These are phyloP conservation scores for Hypomecis atomaria DNA, from an alignment of 2,888 invertebrate genomes.

Conservation along the genomic window DNA sequence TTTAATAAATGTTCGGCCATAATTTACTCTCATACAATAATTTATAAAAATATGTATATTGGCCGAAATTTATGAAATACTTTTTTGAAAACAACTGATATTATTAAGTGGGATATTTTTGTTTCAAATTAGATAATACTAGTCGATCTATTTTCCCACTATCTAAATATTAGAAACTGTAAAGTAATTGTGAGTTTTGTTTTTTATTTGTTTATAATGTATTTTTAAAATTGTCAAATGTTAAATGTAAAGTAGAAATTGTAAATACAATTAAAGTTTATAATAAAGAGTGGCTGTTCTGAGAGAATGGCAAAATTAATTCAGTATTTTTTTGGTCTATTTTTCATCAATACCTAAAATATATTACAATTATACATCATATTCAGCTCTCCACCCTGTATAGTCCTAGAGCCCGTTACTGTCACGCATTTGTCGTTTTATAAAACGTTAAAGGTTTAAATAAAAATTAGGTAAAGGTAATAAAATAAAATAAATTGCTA, in stretches of 20 bases:
- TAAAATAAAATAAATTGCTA: too few species aligned
- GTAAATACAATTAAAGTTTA: conserved; percentile 85
- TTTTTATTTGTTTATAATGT: conserved; percentile 82
- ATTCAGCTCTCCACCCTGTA: too few species aligned
- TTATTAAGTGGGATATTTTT: conserved; percentile 64
- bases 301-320: conserved; percentile 70
- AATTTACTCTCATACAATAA: conserved; percentile 63
- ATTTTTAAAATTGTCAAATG: conserved; percentile 83
- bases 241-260: conserved; percentile 84
- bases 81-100: conserved; percentile 50
- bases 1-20: conserved; percentile 74
- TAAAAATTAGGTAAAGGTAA: too few species aligned
- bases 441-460: too few species aligned
- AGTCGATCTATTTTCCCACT: conserved; percentile 77
- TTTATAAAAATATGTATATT: conserved; percentile 64
- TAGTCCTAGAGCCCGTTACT: too few species aligned
- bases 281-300: conserved; percentile 82
- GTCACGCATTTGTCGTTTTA: too few species aligned
- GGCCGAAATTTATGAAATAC: conserved; percentile 79
- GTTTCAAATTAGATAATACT: conserved; percentile 81
- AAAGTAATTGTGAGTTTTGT: conserved; percentile 77
- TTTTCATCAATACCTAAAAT: too few species aligned
- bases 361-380: too few species aligned
- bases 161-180: conserved; percentile 70
- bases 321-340: not conserved